Base-by-base conservation (phyloP, 1,140 invertebrate species). In the Proctacanthus coquilletti region DNA sequence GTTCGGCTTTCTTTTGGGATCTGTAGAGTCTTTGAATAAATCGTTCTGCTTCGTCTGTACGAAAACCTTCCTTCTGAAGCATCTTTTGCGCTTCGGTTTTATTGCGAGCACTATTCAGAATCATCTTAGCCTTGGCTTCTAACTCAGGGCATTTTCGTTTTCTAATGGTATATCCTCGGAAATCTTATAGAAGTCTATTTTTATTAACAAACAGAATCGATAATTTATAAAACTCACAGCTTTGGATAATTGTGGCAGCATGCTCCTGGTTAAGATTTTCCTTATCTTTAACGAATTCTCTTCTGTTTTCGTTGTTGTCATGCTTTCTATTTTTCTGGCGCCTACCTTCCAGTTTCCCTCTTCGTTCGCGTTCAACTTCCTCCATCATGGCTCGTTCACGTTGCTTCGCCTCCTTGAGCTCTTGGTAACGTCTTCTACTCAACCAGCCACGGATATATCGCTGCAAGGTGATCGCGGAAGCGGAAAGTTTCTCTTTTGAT, bases 391-490 rank as follows among this genome's bases (percentile, higher is more conserved):
- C 19, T 58, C 49, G 9, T 48, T 51, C 23, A 48, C 52, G 45
- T 44, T 62, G 45, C 44, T 55, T 44, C 51, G 69, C 55, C 45
- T 64, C 64, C 32, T 52, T 51, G 33, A 58, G 49, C 37, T 68
- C 64, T 25, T 64, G 46, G 1, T 68, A 36, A 13, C 58, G 55
- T 39, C 66, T 69, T 14, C 71, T 59, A 0, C 68, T 67, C 5
- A 77, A 46, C 75, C 75, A 79, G 11, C 73, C 71, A 2, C 74
- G 63, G 31, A 77, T 72, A 44, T 75, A 74, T n/a, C 68, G 63
- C 46, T 80, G 76, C 4, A 79, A 48, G 0, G 75, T 80, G 2
- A 80, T 63, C 5, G 74, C 72, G 4, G 73, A 76, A 20, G 68
- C 66, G 0, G 74, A 71, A 49, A 77, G 66, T 43, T 72, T 67